Percentiles rank a stretch among this genome's conserved stretches.
Conservation (phyloP, 1,140 invertebrate species). For the Marisa cornuarietis region DNA sequence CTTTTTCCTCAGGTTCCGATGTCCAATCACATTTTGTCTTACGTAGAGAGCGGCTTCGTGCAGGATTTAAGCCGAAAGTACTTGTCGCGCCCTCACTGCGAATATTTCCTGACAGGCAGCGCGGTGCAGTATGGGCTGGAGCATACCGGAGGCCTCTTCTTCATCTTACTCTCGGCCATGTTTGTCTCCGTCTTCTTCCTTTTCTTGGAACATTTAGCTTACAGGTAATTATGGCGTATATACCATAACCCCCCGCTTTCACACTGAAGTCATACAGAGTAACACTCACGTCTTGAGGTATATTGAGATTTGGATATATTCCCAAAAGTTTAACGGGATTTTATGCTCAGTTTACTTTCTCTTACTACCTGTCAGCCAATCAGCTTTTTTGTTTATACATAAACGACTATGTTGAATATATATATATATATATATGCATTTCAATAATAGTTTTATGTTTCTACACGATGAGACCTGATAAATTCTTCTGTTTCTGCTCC, state of each 20-base stretch:
- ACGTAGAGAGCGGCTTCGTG: slow-evolving; percentile 38
- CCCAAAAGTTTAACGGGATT: too few species aligned
- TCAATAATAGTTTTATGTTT: too few species aligned
- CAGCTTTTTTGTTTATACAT: too few species aligned
- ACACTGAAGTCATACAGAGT: too few species aligned
- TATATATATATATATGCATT: too few species aligned
- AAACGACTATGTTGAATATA: too few species aligned
- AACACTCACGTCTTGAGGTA: too few species aligned
- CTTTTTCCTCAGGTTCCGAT: slow-evolving; percentile 27
- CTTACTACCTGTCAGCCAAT: too few species aligned
- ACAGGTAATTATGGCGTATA: slow-evolving; percentile 74
- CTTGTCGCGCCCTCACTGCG: slow-evolving; percentile 33
- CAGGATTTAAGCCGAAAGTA: slow-evolving; percentile 41
- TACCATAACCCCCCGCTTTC: not conserved
- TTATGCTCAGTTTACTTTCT: too few species aligned
- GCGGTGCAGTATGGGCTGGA: slow-evolving; percentile 66
- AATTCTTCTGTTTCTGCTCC: too few species aligned
- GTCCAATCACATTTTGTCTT: slow-evolving; percentile 37
- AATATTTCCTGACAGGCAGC: slow-evolving; percentile 63
- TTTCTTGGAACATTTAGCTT: slow-evolving; percentile 86
- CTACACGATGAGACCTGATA: too few species aligned
- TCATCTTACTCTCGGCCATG: slow-evolving; percentile 83
- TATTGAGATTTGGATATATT: too few species aligned
- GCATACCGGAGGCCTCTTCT: slow-evolving; percentile 76
- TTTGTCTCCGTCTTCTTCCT: slow-evolving; percentile 82